Evolutionary conservation across 2,888 invertebrate genomes (phyloP).

Genomic region (Apotomis turbidana): DNA sequence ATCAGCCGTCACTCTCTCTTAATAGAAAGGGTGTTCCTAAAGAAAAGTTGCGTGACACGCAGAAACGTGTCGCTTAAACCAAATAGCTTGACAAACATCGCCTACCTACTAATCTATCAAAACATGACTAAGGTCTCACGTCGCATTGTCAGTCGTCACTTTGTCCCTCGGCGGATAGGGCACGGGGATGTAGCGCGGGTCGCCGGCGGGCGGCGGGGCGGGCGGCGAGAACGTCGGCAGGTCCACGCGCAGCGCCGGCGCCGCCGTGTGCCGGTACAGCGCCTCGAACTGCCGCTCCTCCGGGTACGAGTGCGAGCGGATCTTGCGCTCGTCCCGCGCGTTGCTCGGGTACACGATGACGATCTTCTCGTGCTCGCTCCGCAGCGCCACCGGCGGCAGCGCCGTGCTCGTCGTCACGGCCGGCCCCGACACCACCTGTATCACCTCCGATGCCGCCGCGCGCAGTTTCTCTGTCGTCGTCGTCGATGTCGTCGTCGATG

Average conservation of each 20-base stretch:
- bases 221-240: slow-evolving; percentile 84
- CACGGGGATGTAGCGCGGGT: slow-evolving; percentile 67
- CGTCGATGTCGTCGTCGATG: slow-evolving; percentile 54
- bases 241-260: slow-evolving; percentile 78
- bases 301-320: slow-evolving; percentile 77
- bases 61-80: neutral
- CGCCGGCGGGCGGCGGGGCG: slow-evolving; percentile 51
- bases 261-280: slow-evolving; percentile 73
- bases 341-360: slow-evolving; percentile 81
- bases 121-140: slow-evolving; percentile 46
- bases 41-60: too few relatives aligned
- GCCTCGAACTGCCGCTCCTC: slow-evolving; percentile 81
- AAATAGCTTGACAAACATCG: slow-evolving; percentile 1
- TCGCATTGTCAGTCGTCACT: slow-evolving; percentile 48
- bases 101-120: slow-evolving; percentile 21
- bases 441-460: slow-evolving; percentile 69
- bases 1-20: too few relatives aligned
- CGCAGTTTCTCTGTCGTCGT: slow-evolving; percentile 59
- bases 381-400: slow-evolving; percentile 72
- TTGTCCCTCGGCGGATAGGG: slow-evolving; percentile 53
- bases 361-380: slow-evolving; percentile 75
- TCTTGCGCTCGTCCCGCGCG: slow-evolving; percentile 76
- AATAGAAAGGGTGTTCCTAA: too few relatives aligned
- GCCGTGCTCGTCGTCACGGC: slow-evolving; percentile 71
- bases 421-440: slow-evolving; percentile 70